phyloP scores from a whole-genome alignment of 2,888 invertebrate species.

The Parnassius smintheus region DNA sequence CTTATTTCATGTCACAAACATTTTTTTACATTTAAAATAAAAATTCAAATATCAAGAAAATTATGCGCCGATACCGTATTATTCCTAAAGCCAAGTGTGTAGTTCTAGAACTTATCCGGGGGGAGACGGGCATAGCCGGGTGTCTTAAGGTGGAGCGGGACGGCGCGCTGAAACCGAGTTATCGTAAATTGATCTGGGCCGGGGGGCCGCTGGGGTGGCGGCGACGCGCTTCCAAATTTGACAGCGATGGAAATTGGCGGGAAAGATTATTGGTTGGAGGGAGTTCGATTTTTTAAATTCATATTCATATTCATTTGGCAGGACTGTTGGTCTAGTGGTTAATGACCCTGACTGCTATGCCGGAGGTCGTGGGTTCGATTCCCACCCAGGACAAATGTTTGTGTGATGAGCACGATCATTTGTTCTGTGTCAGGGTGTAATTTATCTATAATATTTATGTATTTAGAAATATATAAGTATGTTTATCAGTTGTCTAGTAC shows the following conservation, averaged over 20 bases:
- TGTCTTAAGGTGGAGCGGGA: conserved; percentile 78
- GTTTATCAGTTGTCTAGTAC: no score
- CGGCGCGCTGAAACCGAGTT: conserved; percentile 71
- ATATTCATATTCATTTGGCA: no score
- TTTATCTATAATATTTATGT: no score
- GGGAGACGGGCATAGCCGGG: conserved; percentile 68
- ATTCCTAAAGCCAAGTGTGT: conserved; percentile 52
- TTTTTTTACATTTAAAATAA: not conserved
- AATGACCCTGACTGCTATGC: no score
- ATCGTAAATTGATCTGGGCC: conserved; percentile 79
- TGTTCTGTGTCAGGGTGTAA: no score
- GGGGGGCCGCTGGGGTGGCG: conserved; percentile 50
- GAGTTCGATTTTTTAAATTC: conserved; percentile 45
- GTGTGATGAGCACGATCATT: no score
- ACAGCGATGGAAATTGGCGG: conserved; percentile 81
- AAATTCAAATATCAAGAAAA: conserved; percentile 25
- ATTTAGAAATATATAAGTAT: no score
- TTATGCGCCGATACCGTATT: conserved; percentile 48
- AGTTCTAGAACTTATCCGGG: conserved; percentile 73
- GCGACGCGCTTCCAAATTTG: conserved; percentile 74
- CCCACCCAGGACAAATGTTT: no score
- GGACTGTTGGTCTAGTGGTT: no score
- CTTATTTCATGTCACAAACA: no score
- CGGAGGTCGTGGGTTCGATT: no score
- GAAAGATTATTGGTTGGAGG: conserved; percentile 73